Percentiles rank a stretch among this genome's conserved stretches.
Evolutionary conservation across 2,113 vertebrate genomes (phyloP).

Genomic region (Pygoscelis adeliae): DNA sequence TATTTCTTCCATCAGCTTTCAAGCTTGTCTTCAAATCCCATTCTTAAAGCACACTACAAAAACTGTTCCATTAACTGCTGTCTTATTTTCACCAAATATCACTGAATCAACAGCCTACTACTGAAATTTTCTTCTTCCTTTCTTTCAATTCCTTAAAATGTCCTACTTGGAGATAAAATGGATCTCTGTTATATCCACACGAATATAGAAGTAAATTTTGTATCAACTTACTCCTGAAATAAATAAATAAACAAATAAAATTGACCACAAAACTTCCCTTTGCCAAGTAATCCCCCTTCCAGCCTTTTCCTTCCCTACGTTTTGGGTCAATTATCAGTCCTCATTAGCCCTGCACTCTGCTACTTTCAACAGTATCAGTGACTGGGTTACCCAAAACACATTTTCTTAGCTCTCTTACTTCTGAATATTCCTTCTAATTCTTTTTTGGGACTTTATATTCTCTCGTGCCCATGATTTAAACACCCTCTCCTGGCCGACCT

Average conservation of each 20-base stretch:
- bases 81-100: not conserved
- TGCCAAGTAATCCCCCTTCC: not conserved
- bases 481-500: not conserved
- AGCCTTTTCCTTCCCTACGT: not conserved
- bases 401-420: not conserved
- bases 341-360: not conserved
- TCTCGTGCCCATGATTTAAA: not conserved
- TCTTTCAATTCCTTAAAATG: not conserved
- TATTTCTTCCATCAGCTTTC: not conserved
- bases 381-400: not conserved
- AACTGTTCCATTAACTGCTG: not conserved
- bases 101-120: not conserved
- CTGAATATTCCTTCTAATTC: not conserved
- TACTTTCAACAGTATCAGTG: not conserved
- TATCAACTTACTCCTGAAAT: not conserved
- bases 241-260: not conserved
- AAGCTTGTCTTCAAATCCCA: not conserved
- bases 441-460: not conserved
- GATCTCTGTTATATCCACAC: not conserved
- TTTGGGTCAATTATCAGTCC: not conserved
- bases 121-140: not conserved
- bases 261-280: not conserved
- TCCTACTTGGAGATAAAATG: not conserved
- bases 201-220: not conserved
- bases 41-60: not conserved